Evolutionary conservation across 1,140 invertebrate genomes (phyloP), one percentile per base, ranked within the genome.

Genomic region (Diuraphis noxia): DNA sequence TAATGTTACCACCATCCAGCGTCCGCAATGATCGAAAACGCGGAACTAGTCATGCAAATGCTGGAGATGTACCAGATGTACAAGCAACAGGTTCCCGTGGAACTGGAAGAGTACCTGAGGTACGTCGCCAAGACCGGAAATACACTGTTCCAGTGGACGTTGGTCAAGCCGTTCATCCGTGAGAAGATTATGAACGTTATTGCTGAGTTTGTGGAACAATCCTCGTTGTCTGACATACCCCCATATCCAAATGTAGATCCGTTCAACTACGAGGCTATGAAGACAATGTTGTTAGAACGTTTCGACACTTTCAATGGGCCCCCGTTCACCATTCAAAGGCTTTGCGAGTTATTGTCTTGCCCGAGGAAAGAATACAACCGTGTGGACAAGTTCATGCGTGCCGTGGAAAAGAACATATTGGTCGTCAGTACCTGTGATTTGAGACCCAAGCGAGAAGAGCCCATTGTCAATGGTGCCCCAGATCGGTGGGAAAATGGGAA

Each of bases 321-420:
- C 5, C 99, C 98, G 0, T 99, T 99, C 93, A 99, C 99, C 23
- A 97, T 99, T 88, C 98, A 99, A 94, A 95, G 98, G 92, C 96
- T 99, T 81, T 99, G 98, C 94, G 99, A 99, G 94, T 94, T 99
- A 8, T 94, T 99, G 0, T 97, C 97, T 6, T 95, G 96, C 92
- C 98, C 98, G 10, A 95, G 96, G n/a, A 98, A 97, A 93, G 97
- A 99, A 93, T 99, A 99, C 94, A 98, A 97, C 93, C 95, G 98
- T 92, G 97, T 98, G 85, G 98, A 99, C 93, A 99, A 99, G 94
- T 99, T 98, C 93, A 97, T 99, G 96, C 94, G 98, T 88, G 98
- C 98, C 0, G 95, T 99, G 52, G 98, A 98, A 93, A 98, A 98
- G 94, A 99, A 98, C 93, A 97, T 99, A 92, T 94, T 98, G 92